phyloP scores from a whole-genome alignment of 2,113 vertebrate species.

The Muscicapa adusta region DNA sequence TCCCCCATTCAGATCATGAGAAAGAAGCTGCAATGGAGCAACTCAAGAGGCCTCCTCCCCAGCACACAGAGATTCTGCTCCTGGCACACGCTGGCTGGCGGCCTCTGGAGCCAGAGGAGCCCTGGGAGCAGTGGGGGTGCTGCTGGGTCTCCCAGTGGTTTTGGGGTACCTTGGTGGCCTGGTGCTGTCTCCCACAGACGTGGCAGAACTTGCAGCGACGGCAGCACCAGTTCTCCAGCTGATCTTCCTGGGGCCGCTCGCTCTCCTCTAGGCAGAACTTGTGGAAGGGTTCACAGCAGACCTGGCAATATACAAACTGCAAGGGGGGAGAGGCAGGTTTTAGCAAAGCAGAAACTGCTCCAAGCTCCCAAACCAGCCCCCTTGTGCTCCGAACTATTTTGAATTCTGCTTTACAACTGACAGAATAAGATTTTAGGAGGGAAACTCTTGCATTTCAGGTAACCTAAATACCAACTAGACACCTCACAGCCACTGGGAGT shows the following conservation, averaged over 20 bases:
- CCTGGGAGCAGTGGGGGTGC: background rate
- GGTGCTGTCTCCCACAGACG: conserved; percentile 92
- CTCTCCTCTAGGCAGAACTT: conserved; percentile 96
- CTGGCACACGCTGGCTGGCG: background rate
- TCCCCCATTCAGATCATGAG: background rate
- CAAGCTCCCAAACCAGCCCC: background rate
- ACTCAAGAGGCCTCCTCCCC: background rate
- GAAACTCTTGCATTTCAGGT: background rate
- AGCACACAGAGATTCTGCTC: background rate
- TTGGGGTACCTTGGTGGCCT: conserved; percentile 88
- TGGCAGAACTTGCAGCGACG: conserved; percentile 96
- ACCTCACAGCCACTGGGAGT: background rate
- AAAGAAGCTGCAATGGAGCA: background rate
- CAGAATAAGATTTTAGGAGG: background rate
- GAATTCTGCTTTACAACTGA: background rate
- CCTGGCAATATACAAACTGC: conserved; percentile 98
- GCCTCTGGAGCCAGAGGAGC: background rate
- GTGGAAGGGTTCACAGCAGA: conserved; percentile 98
- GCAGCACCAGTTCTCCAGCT: conserved; percentile 99
- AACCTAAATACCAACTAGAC: background rate
- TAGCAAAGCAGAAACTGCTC: background rate
- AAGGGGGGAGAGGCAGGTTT: conserved; percentile 17
- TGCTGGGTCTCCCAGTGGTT: background rate
- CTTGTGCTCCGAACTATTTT: background rate
- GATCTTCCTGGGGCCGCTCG: conserved; percentile 93